Evolutionary conservation across 2,888 invertebrate genomes (phyloP).

Genomic region (Herminia tarsipennalis): DNA sequence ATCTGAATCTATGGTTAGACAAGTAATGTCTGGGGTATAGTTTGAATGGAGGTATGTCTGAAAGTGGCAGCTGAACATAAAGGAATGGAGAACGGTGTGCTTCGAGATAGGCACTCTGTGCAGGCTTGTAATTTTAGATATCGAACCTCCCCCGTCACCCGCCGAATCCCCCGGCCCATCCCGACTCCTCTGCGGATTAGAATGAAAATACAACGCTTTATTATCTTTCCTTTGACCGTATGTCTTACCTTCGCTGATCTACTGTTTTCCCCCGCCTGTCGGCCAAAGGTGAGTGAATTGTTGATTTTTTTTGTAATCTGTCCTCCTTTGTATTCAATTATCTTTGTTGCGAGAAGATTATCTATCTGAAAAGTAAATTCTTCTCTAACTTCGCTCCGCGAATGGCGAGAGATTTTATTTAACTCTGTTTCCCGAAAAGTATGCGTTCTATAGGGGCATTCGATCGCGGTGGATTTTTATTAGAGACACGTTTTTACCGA

Average conservation of each 20-base stretch:
- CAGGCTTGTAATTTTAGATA: conserved; percentile 83
- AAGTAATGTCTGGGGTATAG: conserved; percentile 71
- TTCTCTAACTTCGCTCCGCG: conserved; percentile 29
- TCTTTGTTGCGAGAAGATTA: conserved; percentile 42
- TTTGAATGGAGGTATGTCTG: conserved; percentile 75
- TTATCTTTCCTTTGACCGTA: conserved; percentile 81
- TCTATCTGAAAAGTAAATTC: conserved; percentile 40
- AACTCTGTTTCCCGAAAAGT: conserved; percentile 39
- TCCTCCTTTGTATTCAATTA: conserved; percentile 56
- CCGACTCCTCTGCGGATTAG: conserved; percentile 73
- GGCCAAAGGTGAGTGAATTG: conserved; percentile 62
- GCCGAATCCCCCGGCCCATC: conserved; percentile 63
- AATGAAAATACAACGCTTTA: conserved; percentile 82
- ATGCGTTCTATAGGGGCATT: conserved; percentile 46
- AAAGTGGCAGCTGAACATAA: conserved; percentile 80
- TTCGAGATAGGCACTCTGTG: conserved; percentile 78
- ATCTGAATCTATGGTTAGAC: conserved; percentile 64
- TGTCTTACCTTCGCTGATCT: conserved; percentile 71
- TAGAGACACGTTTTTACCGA: conserved; percentile 67
- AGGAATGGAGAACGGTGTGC: conserved; percentile 73
- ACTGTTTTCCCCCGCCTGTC: conserved; percentile 56
- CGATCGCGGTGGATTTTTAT: conserved; percentile 61
- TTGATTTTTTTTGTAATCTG: conserved; percentile 58
- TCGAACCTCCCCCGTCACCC: conserved; percentile 66
- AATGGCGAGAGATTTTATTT: conserved; percentile 39